Base-by-base conservation (phyloP, 1,140 invertebrate genomes). In the Calliopsis andreniformis region DNA sequence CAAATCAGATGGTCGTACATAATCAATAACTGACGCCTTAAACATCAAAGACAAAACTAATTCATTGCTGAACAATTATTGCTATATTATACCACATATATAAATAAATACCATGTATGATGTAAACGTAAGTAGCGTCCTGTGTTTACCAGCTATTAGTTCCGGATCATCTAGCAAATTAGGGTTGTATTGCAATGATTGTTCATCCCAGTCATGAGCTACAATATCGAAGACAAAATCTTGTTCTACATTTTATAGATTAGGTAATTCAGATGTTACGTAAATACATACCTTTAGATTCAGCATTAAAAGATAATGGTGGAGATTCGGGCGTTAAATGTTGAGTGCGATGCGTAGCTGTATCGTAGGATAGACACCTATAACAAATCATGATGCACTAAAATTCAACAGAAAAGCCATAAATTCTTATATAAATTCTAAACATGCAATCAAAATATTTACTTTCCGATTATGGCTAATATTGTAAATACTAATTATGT, bases 141-240 rank as follows among this genome's bases (percentile, higher is more conserved):
- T 93, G 92, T 99, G 98, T 91, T 98, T 98, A 28, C 98, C 98
- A 51, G 97, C 97, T 84, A 98, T 97, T 18, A 99, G 92, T 92
- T 99, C 98, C 0, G 98, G 98, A 93, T 99, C 98, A 91, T 99
- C 98, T 28, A 99, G 91, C 47, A 98, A 93, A 91, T 97, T 96
- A 0, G 98, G 97, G 87, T 96, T 95, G 88, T 98, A 98, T 35
- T 95, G 94, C 28, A 92, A 78, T 51, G 85, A 86, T 69, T 90
- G 85, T 55, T 93, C 92, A 76, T 93, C 92, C 90, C 92, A 93
- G 16, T 92, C 92, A 56, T 89, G 87, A 83, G 80, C 91, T 92
- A 71, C 68, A 90, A 85, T 71, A 56, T 71, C 18, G 43, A 69
- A 63, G 18, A 81, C 76, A 73, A 82, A 39, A 55, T 67, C 51